phyloP scores from a whole-genome alignment of 2,888 invertebrate genomes.

The Busseola fusca region DNA sequence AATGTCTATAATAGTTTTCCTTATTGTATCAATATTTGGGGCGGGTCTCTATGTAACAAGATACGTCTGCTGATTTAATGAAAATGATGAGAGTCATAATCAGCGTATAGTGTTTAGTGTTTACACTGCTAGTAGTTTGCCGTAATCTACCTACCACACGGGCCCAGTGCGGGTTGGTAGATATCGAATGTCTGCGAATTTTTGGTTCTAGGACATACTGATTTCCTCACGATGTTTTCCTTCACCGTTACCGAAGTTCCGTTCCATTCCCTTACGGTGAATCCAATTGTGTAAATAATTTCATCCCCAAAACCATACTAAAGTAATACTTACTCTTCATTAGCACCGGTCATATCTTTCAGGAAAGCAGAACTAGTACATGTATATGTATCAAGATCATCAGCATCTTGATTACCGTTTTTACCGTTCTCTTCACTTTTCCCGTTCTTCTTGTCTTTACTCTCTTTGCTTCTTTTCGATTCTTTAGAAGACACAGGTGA shows the following conservation, averaged over 20 bases:
- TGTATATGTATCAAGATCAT: constrained; percentile 90
- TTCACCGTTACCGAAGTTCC: too few species aligned
- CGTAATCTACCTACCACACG: too few species aligned
- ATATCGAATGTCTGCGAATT: too few species aligned
- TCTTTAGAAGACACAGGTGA: constrained; percentile 93
- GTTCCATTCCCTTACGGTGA: too few species aligned
- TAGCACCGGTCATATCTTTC: constrained; percentile 91
- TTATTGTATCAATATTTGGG: neutral
- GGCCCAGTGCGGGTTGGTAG: too few species aligned
- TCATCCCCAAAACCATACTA: too few species aligned
- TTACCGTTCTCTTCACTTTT: constrained; percentile 86
- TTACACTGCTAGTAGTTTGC: too few species aligned
- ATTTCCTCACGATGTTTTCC: too few species aligned
- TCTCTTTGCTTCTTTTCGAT: constrained; percentile 93
- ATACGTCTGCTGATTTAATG: neutral
- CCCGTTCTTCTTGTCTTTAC: constrained; percentile 90
- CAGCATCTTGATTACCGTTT: constrained; percentile 89
- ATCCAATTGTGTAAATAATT: too few species aligned
- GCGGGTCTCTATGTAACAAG: neutral
- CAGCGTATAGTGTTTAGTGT: too few species aligned
- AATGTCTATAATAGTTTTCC: neutral
- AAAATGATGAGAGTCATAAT: neutral
- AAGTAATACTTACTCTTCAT: constrained; percentile 90
- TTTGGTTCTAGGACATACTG: too few species aligned
- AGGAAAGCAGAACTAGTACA: constrained; percentile 92